Evolutionary conservation across 2,113 vertebrate genomes (phyloP).

Genomic region (Psittacula cyanocephala): DNA sequence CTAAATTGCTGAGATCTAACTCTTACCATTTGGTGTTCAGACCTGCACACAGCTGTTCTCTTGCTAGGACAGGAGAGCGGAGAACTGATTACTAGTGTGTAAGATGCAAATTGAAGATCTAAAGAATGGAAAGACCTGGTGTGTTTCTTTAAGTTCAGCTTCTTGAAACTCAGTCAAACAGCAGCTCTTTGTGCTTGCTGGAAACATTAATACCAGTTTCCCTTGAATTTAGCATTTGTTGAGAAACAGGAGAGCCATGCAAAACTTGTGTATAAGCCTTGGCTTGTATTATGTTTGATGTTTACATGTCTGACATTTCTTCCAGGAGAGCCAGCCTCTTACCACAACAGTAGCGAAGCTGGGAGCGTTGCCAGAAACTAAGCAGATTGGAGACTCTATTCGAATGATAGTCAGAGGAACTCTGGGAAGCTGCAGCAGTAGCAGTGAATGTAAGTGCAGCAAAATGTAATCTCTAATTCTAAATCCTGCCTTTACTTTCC

Average conservation of each 20-base stretch:
- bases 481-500: not conserved
- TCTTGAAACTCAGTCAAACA: not conserved
- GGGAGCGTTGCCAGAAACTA: conserved; percentile 77
- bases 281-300: not conserved
- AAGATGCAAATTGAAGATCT: conserved; percentile 18
- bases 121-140: not conserved
- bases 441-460: conserved; percentile 90
- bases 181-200: not conserved
- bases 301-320: conserved; percentile 36
- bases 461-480: not conserved
- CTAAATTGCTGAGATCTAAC: not conserved
- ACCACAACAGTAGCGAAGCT: conserved; percentile 74
- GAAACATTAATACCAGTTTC: not conserved
- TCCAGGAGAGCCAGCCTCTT: conserved; percentile 85
- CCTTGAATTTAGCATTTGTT: not conserved
- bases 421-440: conserved; percentile 96
- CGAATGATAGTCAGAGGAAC: conserved; percentile 96
- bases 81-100: not conserved
- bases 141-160: not conserved
- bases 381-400: conserved; percentile 89
- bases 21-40: not conserved
- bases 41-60: not conserved
- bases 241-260: not conserved
- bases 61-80: not conserved
- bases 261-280: not conserved